Evolutionary conservation across 2,113 vertebrate genomes (phyloP), one percentile per base, ranked within the genome.

Genomic region (Chionodraco myersi): DNA sequence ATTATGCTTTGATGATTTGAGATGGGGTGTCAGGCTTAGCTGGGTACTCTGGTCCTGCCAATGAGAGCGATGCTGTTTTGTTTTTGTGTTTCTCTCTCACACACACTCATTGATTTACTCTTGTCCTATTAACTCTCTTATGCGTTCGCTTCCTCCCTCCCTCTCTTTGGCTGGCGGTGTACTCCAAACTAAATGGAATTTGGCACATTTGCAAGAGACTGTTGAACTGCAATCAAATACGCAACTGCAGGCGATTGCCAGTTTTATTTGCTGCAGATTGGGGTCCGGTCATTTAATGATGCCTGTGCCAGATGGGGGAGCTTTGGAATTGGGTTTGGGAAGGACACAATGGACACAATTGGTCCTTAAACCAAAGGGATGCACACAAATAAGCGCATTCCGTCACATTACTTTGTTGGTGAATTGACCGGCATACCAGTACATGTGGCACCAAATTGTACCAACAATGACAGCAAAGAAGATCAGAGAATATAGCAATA

Each of bases 1-100:
- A 89, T 85, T 82, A 71, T 85, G 79, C 86, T 89, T 85, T 86
- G 86, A 78, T 88, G 85, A 79, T 78, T 53, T 77, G 76, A 78
- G 79, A 86, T 81, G 85, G 86, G 71, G 59, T 75, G 61, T 72
- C 72, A 79, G 76, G 82, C 85, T 75, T 79, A 70, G 79, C 67
- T 69, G 77, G 44, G 66, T 62, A 44, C 48, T 60, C 52, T 14
- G 69, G n/a, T 60, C 71, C 80, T 80, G 84, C 81, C 86, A 87
- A 63, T 72, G 86, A 78, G 67, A 85, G 74, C 53, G 4, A 71
- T 79, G 77, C 72, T 76, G 44, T 68, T 91, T 80, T 81, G 73
- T 84, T 88, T 78, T 85, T 75, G 57, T 59, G 44, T 80, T 69
- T 73, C 75, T 72, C 53, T 77, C 61, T 58, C 74, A 45, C 70